These are phyloP conservation scores for Cerceris ruficornis DNA, from an alignment of 2,888 invertebrate species.

Conservation along the genomic window DNA sequence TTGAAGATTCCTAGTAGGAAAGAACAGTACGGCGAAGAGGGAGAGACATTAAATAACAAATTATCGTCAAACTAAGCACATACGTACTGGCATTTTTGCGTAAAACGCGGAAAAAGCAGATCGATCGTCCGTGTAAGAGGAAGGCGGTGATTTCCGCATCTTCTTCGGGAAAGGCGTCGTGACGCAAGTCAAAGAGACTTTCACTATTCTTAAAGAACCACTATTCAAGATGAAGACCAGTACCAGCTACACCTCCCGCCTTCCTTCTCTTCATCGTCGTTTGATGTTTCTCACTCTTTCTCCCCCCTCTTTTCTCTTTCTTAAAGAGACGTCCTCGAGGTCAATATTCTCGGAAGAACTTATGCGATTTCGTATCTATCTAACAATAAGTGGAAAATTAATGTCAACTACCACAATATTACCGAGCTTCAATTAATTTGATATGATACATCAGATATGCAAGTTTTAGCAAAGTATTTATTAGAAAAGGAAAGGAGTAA, in stretches of 20 bases:
- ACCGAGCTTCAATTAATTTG: too few species aligned
- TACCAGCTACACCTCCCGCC: slow-evolving; percentile 13
- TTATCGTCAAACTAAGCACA: too few species aligned
- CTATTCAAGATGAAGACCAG: slow-evolving; percentile 61
- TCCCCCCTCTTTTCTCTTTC: neutral
- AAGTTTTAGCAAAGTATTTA: too few species aligned
- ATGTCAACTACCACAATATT: too few species aligned
- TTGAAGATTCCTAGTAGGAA: too few species aligned
- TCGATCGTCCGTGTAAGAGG: slow-evolving; percentile 49
- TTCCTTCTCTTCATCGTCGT: neutral
- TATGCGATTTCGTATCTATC: neutral
- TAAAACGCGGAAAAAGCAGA: slow-evolving; percentile 34
- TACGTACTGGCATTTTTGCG: neutral
- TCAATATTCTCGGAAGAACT: neutral
- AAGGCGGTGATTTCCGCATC: slow-evolving; percentile 54
- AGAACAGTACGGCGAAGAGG: too few species aligned
- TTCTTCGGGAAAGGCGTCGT: slow-evolving; percentile 54
- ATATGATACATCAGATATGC: too few species aligned
- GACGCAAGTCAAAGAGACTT: slow-evolving; percentile 57
- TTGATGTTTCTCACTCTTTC: slow-evolving; percentile 8
- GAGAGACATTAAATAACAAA: too few species aligned
- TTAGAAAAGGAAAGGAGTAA: too few species aligned
- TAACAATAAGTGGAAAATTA: neutral
- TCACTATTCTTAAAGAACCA: slow-evolving; percentile 60
- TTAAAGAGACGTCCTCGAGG: neutral